Conservation (phyloP, 1,140 invertebrate species). For the Rhynchophorus ferrugineus region DNA sequence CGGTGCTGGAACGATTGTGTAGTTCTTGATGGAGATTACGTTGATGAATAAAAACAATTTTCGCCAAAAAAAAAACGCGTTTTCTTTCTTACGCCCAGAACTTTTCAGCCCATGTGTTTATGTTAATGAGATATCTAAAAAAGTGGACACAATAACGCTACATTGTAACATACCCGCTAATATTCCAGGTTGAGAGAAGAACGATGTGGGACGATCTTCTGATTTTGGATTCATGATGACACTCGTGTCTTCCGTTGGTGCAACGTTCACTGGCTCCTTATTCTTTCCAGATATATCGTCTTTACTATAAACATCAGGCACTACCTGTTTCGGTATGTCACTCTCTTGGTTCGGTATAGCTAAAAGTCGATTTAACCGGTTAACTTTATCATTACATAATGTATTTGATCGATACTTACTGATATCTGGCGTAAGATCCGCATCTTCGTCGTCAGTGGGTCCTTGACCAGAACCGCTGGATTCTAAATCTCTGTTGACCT, state of each 20-base stretch:
- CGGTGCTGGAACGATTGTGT: too few relatives aligned
- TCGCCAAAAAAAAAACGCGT: too few relatives aligned
- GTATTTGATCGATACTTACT: too few relatives aligned
- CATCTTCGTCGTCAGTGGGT: slow-evolving; percentile 53
- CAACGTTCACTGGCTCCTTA: slow-evolving; percentile 8
- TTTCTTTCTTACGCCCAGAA: too few relatives aligned
- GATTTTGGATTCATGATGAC: slow-evolving; percentile 72
- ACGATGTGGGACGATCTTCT: slow-evolving; percentile 76
- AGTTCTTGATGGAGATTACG: too few relatives aligned
- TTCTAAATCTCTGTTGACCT: slow-evolving; percentile 52
- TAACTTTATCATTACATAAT: too few relatives aligned
- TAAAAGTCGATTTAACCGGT: too few relatives aligned
- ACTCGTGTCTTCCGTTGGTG: slow-evolving; percentile 17
- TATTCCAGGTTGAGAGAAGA: slow-evolving; percentile 91
- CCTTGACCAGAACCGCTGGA: slow-evolving; percentile 63
- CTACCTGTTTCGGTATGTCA: slow-evolving; percentile 10
- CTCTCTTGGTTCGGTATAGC: background rate
- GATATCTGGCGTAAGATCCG: slow-evolving; percentile 13
- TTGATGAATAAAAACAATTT: too few relatives aligned
- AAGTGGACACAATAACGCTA: too few relatives aligned
- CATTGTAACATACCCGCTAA: slow-evolving; percentile 79
- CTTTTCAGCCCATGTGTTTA: too few relatives aligned
- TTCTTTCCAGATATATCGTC: slow-evolving; percentile 3
- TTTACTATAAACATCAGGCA: slow-evolving; percentile 8
- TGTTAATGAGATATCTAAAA: too few relatives aligned